Percentiles rank a stretch among this genome's conserved stretches.
phyloP scores from a whole-genome alignment of 1,140 invertebrate species.

The Brachionus rubens region DNA sequence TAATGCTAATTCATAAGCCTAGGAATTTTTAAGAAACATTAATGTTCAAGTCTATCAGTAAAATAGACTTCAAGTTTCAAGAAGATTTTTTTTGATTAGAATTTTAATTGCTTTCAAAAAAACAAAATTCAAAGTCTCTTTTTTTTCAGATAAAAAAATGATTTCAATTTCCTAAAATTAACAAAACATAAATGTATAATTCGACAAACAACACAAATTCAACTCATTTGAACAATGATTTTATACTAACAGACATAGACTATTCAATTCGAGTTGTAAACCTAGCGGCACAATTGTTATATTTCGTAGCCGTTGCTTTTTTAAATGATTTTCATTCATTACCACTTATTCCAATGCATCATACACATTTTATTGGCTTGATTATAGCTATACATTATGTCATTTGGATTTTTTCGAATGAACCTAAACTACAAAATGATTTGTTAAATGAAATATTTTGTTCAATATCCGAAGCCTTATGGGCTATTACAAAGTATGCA shows the following conservation, averaged over 20 bases:
- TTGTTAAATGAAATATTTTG: neutral
- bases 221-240: too few relatives aligned
- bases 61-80: too few relatives aligned
- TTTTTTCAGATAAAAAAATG: too few relatives aligned
- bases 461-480: neutral
- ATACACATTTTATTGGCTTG: slow-evolving; percentile 1
- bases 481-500: slow-evolving; percentile 10
- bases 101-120: too few relatives aligned
- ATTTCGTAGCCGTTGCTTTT: neutral
- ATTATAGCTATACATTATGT: neutral
- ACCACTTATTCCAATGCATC: slow-evolving; percentile 2
- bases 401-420: neutral
- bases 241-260: neutral
- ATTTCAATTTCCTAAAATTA: too few relatives aligned
- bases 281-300: neutral
- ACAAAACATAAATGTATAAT: too few relatives aligned
- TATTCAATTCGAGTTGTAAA: neutral
- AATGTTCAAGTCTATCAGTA: too few relatives aligned
- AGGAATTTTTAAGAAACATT: too few relatives aligned
- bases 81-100: too few relatives aligned
- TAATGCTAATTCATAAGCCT: too few relatives aligned
- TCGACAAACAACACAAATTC: too few relatives aligned
- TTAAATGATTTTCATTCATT: neutral
- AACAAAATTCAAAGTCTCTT: too few relatives aligned
- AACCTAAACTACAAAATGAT: neutral